Evolutionary conservation across 2,888 invertebrate species (phyloP), one percentile per base, ranked within the genome.

Genomic region (Xestia c-nigrum): DNA sequence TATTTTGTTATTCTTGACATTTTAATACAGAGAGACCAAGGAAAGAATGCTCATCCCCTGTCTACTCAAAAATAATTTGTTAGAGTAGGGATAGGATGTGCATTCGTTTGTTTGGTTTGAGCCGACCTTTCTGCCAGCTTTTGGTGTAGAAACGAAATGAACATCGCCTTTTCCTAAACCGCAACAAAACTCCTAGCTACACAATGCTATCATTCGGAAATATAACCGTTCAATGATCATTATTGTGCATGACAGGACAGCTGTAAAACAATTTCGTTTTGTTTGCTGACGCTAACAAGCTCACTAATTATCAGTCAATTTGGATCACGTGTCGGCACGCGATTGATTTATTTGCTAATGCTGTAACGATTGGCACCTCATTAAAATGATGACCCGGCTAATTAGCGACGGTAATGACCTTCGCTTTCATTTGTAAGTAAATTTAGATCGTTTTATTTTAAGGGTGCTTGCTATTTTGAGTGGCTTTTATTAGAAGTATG

Each of bases 311-410:
- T 24, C 68, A 67, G 70, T n/a, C 71, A 61, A 78, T 85, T 85
- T 21, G 67, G 72, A 64, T 73, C 71, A 75, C 72, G 76, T 78
- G 74, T 78, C 80, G 55, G 68, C 46, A 63, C 24, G 50, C 38
- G 76, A 85, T 75, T 85, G 84, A 84, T 85, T 84, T 81, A 86
- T 85, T 76, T 78, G 73, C 64, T 78, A 85, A 72, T 74, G 76
- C 46, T 66, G 50, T 72, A 83, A 68, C 65, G 72, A 71, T 71
- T 79, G 80, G 61, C 83, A 55, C 74, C 76, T 85, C 86, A 78
- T 85, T 78, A 76, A 74, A 67, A 80, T 76, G 72, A 83, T 81
- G 77, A 85, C 57, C 70, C 21, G 77, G 70, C 64, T 57, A 83
- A 85, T 80, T 77, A 67, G 16, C 40, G 64, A 72, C 59, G 63